Evolutionary conservation across 2,113 vertebrate genomes (phyloP).

Genomic region (Galbula dea): DNA sequence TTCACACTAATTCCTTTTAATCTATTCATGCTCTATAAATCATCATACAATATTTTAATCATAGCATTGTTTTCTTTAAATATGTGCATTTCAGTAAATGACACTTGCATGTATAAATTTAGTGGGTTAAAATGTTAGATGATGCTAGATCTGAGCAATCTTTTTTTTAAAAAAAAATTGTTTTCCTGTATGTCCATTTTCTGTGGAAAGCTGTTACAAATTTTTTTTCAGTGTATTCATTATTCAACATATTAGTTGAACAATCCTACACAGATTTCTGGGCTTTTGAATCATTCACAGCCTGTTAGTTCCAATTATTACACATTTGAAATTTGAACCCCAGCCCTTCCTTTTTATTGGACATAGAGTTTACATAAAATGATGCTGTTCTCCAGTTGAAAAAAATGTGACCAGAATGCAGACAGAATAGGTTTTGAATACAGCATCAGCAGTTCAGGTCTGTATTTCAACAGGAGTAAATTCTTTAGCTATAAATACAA

Average conservation of each 20-base stretch:
- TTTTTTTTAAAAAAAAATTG: background rate
- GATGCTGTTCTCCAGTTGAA: background rate
- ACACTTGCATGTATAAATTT: background rate
- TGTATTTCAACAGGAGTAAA: background rate
- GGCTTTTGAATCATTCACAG: slow-evolving; percentile 24
- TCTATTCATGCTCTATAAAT: background rate
- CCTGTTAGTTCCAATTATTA: slow-evolving; percentile 13
- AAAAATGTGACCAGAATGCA: background rate
- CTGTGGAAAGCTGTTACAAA: background rate
- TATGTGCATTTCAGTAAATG: background rate
- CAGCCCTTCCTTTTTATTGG: background rate
- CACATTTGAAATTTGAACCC: slow-evolving; percentile 23
- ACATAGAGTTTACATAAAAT: background rate
- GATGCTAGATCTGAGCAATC: background rate
- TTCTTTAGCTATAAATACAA: background rate
- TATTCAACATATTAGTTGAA: background rate
- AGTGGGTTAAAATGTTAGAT: slow-evolving; percentile 9
- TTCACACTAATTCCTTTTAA: slow-evolving; percentile 12
- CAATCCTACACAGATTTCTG: background rate
- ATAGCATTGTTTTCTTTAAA: slow-evolving; percentile 16
- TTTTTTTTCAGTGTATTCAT: background rate
- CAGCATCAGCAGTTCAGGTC: background rate
- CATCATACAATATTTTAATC: background rate
- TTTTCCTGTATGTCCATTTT: slow-evolving; percentile 36
- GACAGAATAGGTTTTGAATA: background rate